Evolutionary conservation across 2,888 invertebrate species (phyloP), one percentile per base, ranked within the genome.

Genomic region (Mantis religiosa): DNA sequence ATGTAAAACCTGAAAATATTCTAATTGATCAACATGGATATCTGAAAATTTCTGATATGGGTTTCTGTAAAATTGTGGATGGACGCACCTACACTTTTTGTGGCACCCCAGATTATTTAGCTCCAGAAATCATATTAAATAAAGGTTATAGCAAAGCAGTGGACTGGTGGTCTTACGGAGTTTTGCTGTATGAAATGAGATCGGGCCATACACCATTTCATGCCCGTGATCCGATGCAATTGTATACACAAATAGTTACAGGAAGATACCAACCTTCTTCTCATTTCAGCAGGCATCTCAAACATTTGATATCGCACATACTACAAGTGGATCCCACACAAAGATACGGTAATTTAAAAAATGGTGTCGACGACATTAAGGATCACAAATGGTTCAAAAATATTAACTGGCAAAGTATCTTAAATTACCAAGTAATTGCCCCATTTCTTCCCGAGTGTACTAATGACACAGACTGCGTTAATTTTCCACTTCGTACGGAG

Each of bases 141-240:
- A 98, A 97, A 93, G 98, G 98, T 0, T 99, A 99, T 93, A 98
- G 98, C 86, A 96, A 96, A 91, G 97, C 98, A 0, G 99, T 98
- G 0, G 99, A 99, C 92, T 99, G 98, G 98, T 99, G 99, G 99
- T 97, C 98, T 0, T 96, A 98, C 90, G 99, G 98, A 0, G 96
- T 98, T 0, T 94, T 99, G 7, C 93, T 98, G 84, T 98, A 95
- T 93, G 98, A 98, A 94, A 97, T 98, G 96, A 96, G 96, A 85
- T 97, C 97, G 27, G 99, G 99, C 0, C 97, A 97, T 93, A 97
- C 99, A 14, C 99, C 99, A 0, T 99, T 99, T 93, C 97, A 96
- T 91, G 96, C 97, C 25, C 96, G 96, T 90, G 98, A 99, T 91
- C 98, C 98, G 0, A 98, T 99, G 95, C 97, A 97, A 93, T 97